phyloP scores from a whole-genome alignment of 2,888 invertebrate species.

The Gerris lacustris region DNA sequence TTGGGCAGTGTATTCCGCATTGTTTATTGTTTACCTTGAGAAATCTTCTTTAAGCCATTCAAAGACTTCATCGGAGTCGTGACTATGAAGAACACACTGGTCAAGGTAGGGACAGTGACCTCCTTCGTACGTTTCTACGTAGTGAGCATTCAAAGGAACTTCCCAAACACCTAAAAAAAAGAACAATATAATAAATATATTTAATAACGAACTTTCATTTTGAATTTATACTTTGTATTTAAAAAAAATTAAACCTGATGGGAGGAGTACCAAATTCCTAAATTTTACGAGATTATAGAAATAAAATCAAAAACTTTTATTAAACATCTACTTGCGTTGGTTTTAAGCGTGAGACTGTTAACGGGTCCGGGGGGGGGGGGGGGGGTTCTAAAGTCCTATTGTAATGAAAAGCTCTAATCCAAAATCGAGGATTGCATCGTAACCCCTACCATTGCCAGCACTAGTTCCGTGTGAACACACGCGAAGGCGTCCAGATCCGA shows the following conservation, averaged over 20 bases:
- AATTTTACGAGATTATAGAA: background rate
- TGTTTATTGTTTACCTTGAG: constrained; percentile 31
- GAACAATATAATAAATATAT: background rate
- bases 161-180: constrained; percentile 66
- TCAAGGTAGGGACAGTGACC: constrained; percentile 86
- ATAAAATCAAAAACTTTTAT: too few relatives aligned
- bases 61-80: constrained; percentile 64
- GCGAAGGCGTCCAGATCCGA: too few relatives aligned
- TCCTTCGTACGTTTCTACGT: constrained; percentile 75
- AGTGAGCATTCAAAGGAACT: constrained; percentile 79
- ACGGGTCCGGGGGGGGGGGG: too few relatives aligned
- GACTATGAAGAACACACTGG: constrained; percentile 81
- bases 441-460: too few relatives aligned
- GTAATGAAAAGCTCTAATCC: too few relatives aligned
- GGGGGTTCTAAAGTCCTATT: too few relatives aligned
- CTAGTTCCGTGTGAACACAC: too few relatives aligned
- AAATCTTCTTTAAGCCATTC: constrained; percentile 87
- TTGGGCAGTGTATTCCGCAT: too few relatives aligned
- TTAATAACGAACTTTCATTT: background rate
- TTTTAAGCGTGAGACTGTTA: too few relatives aligned
- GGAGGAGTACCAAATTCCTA: constrained; percentile 1
- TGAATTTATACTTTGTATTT: constrained; percentile 5
- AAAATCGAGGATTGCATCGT: too few relatives aligned
- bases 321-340: too few relatives aligned
- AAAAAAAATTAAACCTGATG: constrained; percentile 6